Percentiles rank a stretch among this genome's conserved stretches.
Conservation (phyloP, 2,797 vertebrate species). For the Thunnus albacares region DNA sequence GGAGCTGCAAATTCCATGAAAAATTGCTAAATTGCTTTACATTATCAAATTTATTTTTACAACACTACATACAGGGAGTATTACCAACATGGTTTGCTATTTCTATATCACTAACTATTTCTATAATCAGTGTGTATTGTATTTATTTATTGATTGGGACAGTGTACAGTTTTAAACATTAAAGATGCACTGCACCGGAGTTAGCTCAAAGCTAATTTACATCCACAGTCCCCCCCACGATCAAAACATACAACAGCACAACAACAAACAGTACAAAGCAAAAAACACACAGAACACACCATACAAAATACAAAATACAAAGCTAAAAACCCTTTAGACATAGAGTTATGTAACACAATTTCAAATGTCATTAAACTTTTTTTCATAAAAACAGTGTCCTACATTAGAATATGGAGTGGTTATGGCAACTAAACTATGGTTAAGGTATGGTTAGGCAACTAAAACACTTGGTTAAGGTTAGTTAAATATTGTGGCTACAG, state of each 20-base stretch:
- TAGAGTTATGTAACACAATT: neutral
- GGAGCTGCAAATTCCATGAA: no score
- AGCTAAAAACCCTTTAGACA: neutral
- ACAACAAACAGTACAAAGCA: no score
- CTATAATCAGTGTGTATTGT: no score
- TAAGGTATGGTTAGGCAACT: neutral
- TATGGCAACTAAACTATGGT: neutral
- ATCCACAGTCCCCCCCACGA: no score
- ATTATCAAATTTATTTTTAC: neutral
- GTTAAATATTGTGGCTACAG: no score
- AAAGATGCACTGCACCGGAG: no score
- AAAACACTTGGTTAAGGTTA: neutral
- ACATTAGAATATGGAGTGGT: neutral
- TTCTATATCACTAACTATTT: neutral
- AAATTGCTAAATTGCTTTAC: neutral
- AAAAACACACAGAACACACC: no score
- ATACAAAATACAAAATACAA: no score
- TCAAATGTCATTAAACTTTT: neutral
- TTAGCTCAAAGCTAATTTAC: no score
- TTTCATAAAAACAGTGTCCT: neutral
- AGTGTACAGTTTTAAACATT: no score
- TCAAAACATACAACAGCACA: no score
- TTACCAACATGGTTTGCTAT: neutral
- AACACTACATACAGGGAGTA: neutral
- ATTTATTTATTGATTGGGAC: no score